Base-by-base conservation (phyloP, 2,888 invertebrate genomes). In the Drosophila mimica region DNA sequence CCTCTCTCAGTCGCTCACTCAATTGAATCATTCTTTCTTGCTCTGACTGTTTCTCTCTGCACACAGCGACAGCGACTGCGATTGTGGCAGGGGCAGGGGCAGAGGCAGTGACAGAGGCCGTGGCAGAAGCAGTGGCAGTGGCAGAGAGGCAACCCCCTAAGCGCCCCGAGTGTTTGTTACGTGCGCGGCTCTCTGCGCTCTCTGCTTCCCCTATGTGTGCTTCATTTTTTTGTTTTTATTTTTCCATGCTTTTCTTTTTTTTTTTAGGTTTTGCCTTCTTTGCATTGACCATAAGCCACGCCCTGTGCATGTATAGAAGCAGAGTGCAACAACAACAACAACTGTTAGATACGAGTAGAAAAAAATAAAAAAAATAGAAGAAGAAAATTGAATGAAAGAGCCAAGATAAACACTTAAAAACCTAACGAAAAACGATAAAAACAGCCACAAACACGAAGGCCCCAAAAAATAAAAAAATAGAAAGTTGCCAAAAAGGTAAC, bases 261-360 rank as follows among this genome's bases (percentile, higher is more conserved):
- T 54, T 69, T 53, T 59, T 68, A 43, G 57, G 53, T 67, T 70
- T 61, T 86, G 73, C 74, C 76, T 76, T 70, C 70, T 76, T 85
- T 75, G 74, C 73, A 76, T 73, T 87, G 91, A 90, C 89, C 90
- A 88, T 82, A 92, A 92, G 91, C 92, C 92, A 92, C 92, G 92
- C 92, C 92, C 92, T 89, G 83, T 81, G 83, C 83, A 83, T 91
- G 88, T 89, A 81, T 88, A 81, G 78, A 71, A 82, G 85, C 82
- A 79, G 76, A 73, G 79, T 33, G 83, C 81, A 80, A 75, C 77
- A 87, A 81, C 85, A 89, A 88, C 78, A 87, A 79, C 84, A 89
- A 84, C 76, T 74, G 87, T 84, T 83, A 90, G 87, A 87, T 82
- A 87, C 68, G 69, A 82, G 66, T 71, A 72, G 56, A 54, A 78